Evolutionary conservation across 1,140 invertebrate species (phyloP).

Genomic region (Aphelenchoides fujianensis): DNA sequence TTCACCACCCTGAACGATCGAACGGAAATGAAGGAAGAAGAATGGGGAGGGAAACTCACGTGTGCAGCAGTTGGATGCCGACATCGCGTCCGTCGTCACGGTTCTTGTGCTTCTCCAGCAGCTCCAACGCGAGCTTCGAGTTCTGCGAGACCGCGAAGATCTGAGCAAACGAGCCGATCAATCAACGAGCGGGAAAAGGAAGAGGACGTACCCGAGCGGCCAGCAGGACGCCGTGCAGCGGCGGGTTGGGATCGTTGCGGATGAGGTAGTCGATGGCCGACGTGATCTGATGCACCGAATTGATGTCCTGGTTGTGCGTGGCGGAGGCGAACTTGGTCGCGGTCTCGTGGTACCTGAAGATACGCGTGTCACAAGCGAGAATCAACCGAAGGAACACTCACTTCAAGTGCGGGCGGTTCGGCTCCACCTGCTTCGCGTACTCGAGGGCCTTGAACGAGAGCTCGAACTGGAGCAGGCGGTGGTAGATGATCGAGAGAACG

Average conservation of each 20-base stretch:
- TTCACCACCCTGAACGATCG: background rate
- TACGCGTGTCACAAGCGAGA: background rate
- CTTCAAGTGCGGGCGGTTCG: slow-evolving; percentile 10
- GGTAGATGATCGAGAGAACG: slow-evolving; percentile 1
- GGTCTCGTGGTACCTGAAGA: slow-evolving; percentile 6
- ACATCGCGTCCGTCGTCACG: background rate
- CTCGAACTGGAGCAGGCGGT: background rate
- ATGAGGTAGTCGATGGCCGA: background rate
- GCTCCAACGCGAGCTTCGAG: background rate
- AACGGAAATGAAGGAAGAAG: too few species aligned
- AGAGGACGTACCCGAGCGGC: background rate
- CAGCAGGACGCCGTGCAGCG: background rate
- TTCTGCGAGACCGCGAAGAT: background rate
- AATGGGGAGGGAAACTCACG: background rate
- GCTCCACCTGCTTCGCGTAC: slow-evolving; percentile 1
- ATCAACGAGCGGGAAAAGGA: background rate
- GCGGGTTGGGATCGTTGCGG: background rate
- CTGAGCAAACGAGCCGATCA: background rate
- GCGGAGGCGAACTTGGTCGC: background rate
- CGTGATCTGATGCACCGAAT: background rate
- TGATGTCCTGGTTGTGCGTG: background rate
- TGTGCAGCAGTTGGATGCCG: background rate
- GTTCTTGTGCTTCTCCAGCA: slow-evolving; percentile 1
- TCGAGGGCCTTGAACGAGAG: slow-evolving; percentile 1
- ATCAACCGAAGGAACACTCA: background rate